Percentiles rank a stretch among this genome's conserved stretches.
Evolutionary conservation across 1,140 invertebrate genomes (phyloP).

Genomic region (Eubasilissa regina): DNA sequence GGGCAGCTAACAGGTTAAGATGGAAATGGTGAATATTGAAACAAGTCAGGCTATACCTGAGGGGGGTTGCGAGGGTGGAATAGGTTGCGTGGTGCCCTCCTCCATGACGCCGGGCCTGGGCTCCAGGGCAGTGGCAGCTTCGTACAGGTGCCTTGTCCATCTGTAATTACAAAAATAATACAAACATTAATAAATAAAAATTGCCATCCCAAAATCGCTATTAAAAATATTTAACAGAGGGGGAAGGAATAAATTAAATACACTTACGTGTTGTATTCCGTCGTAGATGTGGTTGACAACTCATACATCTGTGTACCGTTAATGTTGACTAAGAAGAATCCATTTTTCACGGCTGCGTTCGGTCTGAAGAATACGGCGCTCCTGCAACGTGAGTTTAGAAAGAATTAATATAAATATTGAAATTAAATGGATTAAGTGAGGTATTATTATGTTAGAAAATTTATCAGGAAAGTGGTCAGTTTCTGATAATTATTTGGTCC

Average conservation of each 20-base stretch:
- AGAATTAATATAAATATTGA: too few relatives aligned
- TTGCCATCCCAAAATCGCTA: not conserved
- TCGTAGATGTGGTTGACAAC: conserved; percentile 64
- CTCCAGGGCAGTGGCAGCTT: conserved; percentile 52
- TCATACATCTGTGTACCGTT: conserved; percentile 71
- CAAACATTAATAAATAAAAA: not conserved
- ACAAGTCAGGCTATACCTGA: too few relatives aligned
- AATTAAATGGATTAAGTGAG: too few relatives aligned
- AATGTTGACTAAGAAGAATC: conserved; percentile 71
- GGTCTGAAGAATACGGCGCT: conserved; percentile 69
- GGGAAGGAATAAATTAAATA: not conserved
- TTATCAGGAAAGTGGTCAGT: too few relatives aligned
- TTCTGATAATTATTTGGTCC: too few relatives aligned
- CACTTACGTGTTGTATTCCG: conserved; percentile 68
- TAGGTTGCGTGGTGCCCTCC: conserved; percentile 49
- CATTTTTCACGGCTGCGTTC: conserved; percentile 69
- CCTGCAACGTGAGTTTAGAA: conserved; percentile 59
- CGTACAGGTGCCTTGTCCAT: conserved; percentile 50
- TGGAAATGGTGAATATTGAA: too few relatives aligned
- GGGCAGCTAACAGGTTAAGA: too few relatives aligned
- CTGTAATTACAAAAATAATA: conserved; percentile 29
- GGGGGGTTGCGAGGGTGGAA: conserved; percentile 38
- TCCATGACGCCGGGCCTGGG: conserved; percentile 40
- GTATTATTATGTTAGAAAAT: too few relatives aligned
- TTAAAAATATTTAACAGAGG: not conserved